Base-by-base conservation (phyloP, 2,113 vertebrate genomes). In the Brienomyrus brachyistius region DNA sequence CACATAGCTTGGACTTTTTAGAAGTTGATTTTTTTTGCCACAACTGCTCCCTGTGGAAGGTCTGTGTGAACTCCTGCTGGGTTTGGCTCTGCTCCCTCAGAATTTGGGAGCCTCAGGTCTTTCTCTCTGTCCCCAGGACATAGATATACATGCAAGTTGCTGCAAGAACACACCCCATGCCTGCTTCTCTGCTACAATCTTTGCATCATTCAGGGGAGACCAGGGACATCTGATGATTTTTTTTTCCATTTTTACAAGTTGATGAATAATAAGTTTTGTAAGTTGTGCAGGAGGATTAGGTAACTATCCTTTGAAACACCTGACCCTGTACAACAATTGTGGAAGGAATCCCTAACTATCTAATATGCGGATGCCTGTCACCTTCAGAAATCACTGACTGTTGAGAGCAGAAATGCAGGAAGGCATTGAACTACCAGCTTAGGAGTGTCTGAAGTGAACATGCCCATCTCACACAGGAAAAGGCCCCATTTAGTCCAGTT, bases 31-130 rank as follows among this genome's bases (percentile, higher is more conserved):
- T 21, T 40, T 27, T 21, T 50, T 43, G 86, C 52, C 43, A 11
- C 10, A 47, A 47, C 88, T 31, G 85, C 31, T 35, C 50, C 27
- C 50, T 23, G 51, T 11, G 50, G 4, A 54, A 48, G 40, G 80
- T 19, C 35, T 35, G 31, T 62, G 40, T 66, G 52, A 43, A 9
- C 6, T 56, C 93, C 94, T 95, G 93, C 89, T 92, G 91, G 88
- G 89, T 92, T 93, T 94, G 94, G 94, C 95, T 6, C 1, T 0
- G 47, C 70, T 96, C 95, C 95, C 95, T 91, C 90, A 77, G 89
- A 35, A 43, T 43, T 40, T 13, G 4, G 40, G 15, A 40, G 31
- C 13, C 40, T 47, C 5, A 47, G 35, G 43, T 47, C 17, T 83
- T 47, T 21, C 17, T 45, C 43, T 83, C 3, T 83, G 43, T 23